phyloP scores from a whole-genome alignment of 2,797 vertebrate species.

The Buphagus erythrorhynchus region DNA sequence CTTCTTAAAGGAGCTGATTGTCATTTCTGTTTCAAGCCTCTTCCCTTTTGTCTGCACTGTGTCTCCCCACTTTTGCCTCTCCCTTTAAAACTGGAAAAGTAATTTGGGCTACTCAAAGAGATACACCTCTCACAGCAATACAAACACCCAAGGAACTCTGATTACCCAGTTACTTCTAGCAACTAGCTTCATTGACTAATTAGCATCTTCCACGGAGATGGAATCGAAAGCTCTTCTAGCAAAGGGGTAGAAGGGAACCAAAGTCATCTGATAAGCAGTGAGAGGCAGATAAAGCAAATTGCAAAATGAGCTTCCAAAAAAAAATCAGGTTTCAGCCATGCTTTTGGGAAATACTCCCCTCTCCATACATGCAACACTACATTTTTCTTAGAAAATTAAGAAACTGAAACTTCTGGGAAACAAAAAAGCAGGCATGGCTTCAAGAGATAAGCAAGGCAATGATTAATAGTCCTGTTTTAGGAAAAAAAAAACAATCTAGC shows the following conservation, averaged over 20 bases:
- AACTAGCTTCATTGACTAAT: background rate
- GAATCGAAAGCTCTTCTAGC: background rate
- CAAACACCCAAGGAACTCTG: background rate
- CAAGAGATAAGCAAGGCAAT: background rate
- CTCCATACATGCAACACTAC: background rate
- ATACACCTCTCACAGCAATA: background rate
- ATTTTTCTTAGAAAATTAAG: background rate
- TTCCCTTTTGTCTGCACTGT: background rate
- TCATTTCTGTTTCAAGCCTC: background rate
- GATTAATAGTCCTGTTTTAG: background rate
- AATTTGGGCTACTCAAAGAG: background rate
- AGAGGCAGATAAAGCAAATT: background rate
- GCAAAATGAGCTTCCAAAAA: background rate
- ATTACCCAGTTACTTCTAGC: background rate
- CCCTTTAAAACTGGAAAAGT: background rate
- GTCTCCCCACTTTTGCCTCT: background rate
- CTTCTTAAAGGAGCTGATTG: background rate
- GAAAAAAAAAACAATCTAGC: slow-evolving; percentile 53
- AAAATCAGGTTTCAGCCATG: background rate
- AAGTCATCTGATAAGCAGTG: background rate
- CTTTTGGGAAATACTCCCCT: background rate
- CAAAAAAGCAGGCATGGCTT: background rate
- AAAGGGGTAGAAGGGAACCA: background rate
- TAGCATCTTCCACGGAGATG: background rate
- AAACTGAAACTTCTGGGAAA: background rate